phyloP scores from a whole-genome alignment of 2,113 vertebrate species.

The Hemibagrus wyckioides region DNA sequence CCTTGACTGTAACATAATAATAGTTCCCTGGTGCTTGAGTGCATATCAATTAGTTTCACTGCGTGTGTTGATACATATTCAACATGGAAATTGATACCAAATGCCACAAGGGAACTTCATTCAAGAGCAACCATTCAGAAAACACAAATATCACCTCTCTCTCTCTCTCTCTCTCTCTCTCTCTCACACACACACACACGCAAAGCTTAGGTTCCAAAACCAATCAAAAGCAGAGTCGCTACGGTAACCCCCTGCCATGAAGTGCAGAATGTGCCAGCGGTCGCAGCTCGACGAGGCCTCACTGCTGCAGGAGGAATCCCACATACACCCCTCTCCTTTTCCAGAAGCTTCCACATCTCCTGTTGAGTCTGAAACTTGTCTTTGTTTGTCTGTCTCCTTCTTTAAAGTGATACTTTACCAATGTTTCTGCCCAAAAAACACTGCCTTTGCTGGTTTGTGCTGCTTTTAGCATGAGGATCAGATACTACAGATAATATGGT shows the following conservation, averaged over 20 bases:
- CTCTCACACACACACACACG: background rate
- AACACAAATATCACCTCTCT: conserved; percentile 18
- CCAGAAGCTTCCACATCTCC: conserved; percentile 27
- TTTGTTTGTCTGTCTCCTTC: conserved; percentile 7
- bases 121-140: conserved; percentile 38
- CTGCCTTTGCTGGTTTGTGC: background rate
- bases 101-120: conserved; percentile 32
- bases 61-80: conserved; percentile 48
- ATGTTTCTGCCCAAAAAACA: background rate
- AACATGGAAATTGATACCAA: conserved; percentile 51
- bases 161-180: background rate
- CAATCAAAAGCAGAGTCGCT: conserved; percentile 49
- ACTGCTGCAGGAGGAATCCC: conserved; percentile 46
- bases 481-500: background rate
- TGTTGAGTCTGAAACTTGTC: conserved; percentile 18
- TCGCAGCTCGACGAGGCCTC: conserved; percentile 27
- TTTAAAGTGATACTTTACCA: conserved; percentile 1
- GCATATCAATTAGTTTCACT: conserved; percentile 45
- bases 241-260: conserved; percentile 46
- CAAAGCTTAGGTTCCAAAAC: conserved; percentile 39
- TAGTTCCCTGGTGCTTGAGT: conserved; percentile 6
- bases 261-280: conserved; percentile 26
- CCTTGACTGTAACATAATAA: conserved; percentile 38
- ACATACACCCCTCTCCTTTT: conserved; percentile 21
- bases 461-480: background rate